Base-by-base conservation (phyloP, 2,888 invertebrate species). In the Rhyacophila evoluta region DNA sequence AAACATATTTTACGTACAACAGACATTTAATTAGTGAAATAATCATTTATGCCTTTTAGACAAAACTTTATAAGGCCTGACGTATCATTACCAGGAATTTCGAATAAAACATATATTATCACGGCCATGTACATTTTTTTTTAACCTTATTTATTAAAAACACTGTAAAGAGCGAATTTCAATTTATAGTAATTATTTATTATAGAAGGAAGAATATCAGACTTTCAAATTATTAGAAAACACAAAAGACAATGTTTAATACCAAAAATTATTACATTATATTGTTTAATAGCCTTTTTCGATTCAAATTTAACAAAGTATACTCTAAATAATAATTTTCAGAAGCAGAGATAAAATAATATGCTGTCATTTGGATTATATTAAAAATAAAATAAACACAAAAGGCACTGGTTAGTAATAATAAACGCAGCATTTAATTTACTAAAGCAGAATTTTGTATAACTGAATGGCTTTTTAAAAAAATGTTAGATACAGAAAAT, bases 31-130 rank as follows among this genome's bases (percentile, higher is more conserved):
- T 41, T 41, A 12, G 15, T 15, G 8, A 41, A 41, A 19, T 8
- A 6, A 19, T 41, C 19, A 41, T 19, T 15, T 15, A 55, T 19
- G 55, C 55, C 55, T 55, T 55, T 55, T 19, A 55, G 55, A 19
- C 55, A 10, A 55, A 55, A 55, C 19, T 19, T 55, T 19, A 15
- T 55, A 55, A 55, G 55, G 29, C 29, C 29, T 33, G 29, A 33
- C 29, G 6, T 33, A 4, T 33, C 29, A 4, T 4, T 6, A 33
- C 29, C 29, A 33, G 55, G 55, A 55, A 55, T 55, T 55, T 55
- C 55, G 19, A 55, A 19, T 55, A 55, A 55, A n/a, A n/a, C n/a
- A n/a, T 55, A 55, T 55, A 55, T 55, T 55, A 55, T 55, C 55
- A 55, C 55, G 19, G 29, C 55, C 55, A 8, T 19, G 55, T 55